A percentile compares a stretch with the other conserved stretches of the same genome.
phyloP scores from a whole-genome alignment of 2,888 invertebrate genomes.

The Hedya salicella region DNA sequence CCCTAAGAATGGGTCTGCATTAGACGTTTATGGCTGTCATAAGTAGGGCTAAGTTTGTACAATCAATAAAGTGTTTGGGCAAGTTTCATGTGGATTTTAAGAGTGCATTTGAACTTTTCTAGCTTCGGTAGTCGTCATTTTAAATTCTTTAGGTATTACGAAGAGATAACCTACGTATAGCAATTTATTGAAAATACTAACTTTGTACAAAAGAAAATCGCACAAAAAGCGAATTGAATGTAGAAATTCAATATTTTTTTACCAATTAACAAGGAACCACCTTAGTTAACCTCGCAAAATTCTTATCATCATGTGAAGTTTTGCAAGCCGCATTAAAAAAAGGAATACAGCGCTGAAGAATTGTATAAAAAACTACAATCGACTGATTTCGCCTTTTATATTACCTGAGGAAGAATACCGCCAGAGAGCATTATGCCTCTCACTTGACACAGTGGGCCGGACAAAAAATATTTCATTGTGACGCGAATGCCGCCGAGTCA shows the following conservation, averaged over 20 bases:
- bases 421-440: conserved; percentile 35
- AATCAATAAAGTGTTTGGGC: conserved; percentile 19
- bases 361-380: not conserved
- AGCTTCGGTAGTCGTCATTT: no score
- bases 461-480: conserved; percentile 68
- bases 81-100: not conserved
- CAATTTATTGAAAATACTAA: no score
- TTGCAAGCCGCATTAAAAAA: not conserved
- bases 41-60: conserved; percentile 39
- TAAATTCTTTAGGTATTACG: no score
- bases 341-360: not conserved
- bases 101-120: no score
- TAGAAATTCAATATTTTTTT: no score
- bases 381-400: not conserved
- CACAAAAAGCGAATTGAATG: no score
- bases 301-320: no score
- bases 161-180: no score
- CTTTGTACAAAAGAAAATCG: no score
- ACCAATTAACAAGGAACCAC: no score
- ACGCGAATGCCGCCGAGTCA: conserved; percentile 54
- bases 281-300: no score
- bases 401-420: conserved; percentile 27
- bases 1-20: conserved; percentile 31
- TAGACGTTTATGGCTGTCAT: conserved; percentile 34
- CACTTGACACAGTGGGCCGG: conserved; percentile 57